These are phyloP conservation scores for Holothuria scabra DNA, from an alignment of 53 echinoderm and acorn worm species.

Conservation along the genomic window DNA sequence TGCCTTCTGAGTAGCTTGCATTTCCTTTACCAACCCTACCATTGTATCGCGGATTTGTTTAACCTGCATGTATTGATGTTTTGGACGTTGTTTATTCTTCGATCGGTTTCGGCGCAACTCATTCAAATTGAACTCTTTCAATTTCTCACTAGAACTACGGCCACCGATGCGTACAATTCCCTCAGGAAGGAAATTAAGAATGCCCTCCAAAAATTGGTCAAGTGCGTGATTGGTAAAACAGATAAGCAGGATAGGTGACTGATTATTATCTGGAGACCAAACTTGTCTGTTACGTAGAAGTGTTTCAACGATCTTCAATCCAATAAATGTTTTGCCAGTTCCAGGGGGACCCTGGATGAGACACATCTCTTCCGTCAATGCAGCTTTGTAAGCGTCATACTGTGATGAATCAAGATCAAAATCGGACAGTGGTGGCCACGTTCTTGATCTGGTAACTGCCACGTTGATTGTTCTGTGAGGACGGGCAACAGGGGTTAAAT, in stretches of 20 bases:
- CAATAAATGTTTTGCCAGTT: conserved; percentile 95
- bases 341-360: conserved; percentile 96
- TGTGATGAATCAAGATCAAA: conserved; percentile 78
- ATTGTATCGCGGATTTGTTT: conserved; percentile 54
- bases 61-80: conserved; percentile 5
- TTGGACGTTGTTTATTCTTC: conserved; percentile 5
- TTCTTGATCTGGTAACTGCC: neutral
- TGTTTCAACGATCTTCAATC: conserved; percentile 83
- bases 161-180: conserved; percentile 87
- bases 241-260: conserved; percentile 75
- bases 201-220: conserved; percentile 94
- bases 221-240: conserved; percentile 94
- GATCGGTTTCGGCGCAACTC: conserved; percentile 51
- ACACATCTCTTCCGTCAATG: conserved; percentile 84
- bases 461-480: neutral
- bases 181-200: conserved; percentile 60
- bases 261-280: conserved; percentile 51
- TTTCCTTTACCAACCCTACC: conserved; percentile 38
- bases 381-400: conserved; percentile 73
- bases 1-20: conserved; percentile 55
- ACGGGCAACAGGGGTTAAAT: conserved; percentile 47
- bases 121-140: conserved; percentile 79
- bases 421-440: conserved; percentile 61
- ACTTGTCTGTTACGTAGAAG: conserved; percentile 70
- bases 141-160: conserved; percentile 75